Percentiles rank a stretch among this genome's conserved stretches.
phyloP scores from a whole-genome alignment of 2,888 invertebrate genomes.

The Hermodice carunculata region DNA sequence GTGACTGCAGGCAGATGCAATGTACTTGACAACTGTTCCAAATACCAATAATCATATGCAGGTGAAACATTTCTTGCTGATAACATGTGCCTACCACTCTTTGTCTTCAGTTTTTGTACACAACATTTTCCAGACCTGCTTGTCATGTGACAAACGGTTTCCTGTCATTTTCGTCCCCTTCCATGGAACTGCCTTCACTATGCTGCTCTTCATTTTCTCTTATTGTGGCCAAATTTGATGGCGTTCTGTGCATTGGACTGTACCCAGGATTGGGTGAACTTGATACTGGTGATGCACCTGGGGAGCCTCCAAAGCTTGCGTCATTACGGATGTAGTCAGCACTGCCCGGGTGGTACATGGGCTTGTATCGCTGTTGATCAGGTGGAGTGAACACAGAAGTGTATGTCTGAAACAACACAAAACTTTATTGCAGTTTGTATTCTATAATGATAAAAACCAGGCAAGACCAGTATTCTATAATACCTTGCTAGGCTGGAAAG shows the following conservation, averaged over 20 bases:
- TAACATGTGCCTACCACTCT: too few relatives aligned
- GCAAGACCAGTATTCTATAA: too few relatives aligned
- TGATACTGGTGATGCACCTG: slow-evolving; percentile 4
- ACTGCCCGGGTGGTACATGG: slow-evolving; percentile 52
- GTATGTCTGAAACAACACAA: slow-evolving; percentile 47
- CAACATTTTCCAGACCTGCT: background rate
- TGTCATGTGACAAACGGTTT: slow-evolving; percentile 8
- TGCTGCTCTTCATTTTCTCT: slow-evolving; percentile 7
- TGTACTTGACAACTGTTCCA: too few relatives aligned
- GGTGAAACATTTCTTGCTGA: too few relatives aligned
- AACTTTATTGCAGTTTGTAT: background rate
- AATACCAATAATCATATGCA: too few relatives aligned
- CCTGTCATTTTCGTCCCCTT: slow-evolving; percentile 7
- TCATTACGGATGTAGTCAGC: too few relatives aligned
- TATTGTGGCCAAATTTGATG: slow-evolving; percentile 16
- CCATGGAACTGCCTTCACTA: background rate
- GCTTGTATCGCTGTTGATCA: slow-evolving; percentile 55
- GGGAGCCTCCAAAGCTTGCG: background rate
- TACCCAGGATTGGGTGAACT: slow-evolving; percentile 3
- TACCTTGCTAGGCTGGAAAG: too few relatives aligned
- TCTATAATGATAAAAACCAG: too few relatives aligned
- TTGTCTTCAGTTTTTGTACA: too few relatives aligned
- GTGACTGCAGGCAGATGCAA: too few relatives aligned
- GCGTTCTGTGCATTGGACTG: slow-evolving; percentile 3
- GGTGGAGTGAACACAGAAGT: slow-evolving; percentile 58